Evolutionary conservation across 2,888 invertebrate species (phyloP).

Genomic region (Scaeva pyrastri): DNA sequence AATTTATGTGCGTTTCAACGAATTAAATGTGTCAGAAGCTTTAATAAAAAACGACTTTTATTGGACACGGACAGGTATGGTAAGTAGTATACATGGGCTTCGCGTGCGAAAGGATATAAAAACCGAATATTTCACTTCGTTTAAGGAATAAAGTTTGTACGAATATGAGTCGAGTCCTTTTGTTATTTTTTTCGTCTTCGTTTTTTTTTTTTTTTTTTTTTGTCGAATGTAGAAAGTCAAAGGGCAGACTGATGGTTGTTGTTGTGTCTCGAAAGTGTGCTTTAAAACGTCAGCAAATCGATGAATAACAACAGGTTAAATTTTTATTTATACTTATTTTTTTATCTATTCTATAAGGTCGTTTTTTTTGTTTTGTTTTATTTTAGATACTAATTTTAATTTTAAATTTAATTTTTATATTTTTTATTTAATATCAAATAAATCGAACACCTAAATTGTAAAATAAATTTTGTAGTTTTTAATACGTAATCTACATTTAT

Average conservation of each 20-base stretch:
- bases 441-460: conserved; percentile 69
- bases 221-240: conserved; percentile 21
- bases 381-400: conserved; percentile 5
- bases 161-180: background rate
- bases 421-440: conserved; percentile 40
- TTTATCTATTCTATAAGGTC: conserved; percentile 44
- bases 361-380: background rate
- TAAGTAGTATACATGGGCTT: background rate
- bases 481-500: conserved; percentile 46
- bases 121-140: background rate
- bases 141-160: background rate
- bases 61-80: background rate
- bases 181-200: too few species aligned
- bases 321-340: conserved; percentile 21
- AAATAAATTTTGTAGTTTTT: conserved; percentile 36
- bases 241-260: conserved; percentile 1
- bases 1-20: conserved; percentile 36
- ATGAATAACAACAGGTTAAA: conserved; percentile 72
- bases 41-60: conserved; percentile 30
- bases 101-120: conserved; percentile 24
- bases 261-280: conserved; percentile 45
- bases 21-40: conserved; percentile 46
- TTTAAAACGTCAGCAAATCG: conserved; percentile 55
- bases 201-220: background rate
- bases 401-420: conserved; percentile 30